Percentiles rank a stretch among this genome's conserved stretches.
Conservation (phyloP, 2,113 vertebrate genomes). For the Trichechus manatus region DNA sequence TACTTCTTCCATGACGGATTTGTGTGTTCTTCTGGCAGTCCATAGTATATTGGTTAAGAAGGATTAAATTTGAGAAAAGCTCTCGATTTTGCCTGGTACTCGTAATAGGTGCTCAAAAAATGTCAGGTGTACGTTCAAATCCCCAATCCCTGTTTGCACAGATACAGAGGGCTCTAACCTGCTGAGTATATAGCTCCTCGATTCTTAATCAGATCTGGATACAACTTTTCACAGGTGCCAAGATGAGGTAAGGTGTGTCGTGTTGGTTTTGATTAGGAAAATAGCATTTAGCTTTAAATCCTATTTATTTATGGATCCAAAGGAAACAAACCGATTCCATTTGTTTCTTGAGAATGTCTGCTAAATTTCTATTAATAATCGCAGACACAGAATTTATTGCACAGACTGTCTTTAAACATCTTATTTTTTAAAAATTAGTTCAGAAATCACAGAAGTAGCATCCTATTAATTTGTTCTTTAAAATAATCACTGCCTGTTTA, state of each 20-base stretch:
- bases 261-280: not conserved
- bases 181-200: accelerated
- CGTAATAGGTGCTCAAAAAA: not conserved
- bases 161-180: not conserved
- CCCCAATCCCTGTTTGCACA: not conserved
- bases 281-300: not conserved
- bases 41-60: not conserved
- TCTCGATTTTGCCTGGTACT: not conserved
- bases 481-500: not conserved
- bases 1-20: too few relatives aligned
- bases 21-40: not conserved
- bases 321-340: not conserved
- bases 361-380: not conserved
- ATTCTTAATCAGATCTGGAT: not conserved
- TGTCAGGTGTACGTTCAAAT: not conserved
- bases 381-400: not conserved
- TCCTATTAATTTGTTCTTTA: not conserved
- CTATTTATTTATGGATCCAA: conserved; percentile 4
- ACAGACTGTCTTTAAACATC: not conserved
- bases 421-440: not conserved
- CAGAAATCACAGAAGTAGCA: not conserved
- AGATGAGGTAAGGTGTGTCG: not conserved
- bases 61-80: not conserved
- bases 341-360: not conserved
- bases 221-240: not conserved